Conservation (phyloP, 2,113 vertebrate species). For the Orcinus orca region DNA sequence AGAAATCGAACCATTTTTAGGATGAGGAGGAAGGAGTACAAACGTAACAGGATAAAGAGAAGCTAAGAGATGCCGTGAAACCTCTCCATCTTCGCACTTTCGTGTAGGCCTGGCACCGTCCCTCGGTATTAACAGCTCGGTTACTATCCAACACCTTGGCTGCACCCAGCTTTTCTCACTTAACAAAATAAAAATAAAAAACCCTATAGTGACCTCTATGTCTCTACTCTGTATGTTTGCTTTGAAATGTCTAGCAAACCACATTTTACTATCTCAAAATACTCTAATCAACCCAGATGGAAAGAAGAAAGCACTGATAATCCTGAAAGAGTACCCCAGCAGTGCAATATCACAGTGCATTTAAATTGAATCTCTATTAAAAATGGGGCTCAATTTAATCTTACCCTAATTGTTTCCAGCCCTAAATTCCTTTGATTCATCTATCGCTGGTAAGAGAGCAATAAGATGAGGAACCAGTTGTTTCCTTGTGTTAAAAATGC, state of each 20-base stretch:
- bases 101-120: neutral
- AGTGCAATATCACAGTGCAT: neutral
- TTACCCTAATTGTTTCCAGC: neutral
- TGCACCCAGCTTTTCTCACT: neutral
- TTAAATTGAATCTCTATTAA: slow-evolving; percentile 35
- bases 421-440: neutral
- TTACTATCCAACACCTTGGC: neutral
- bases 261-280: slow-evolving; percentile 5
- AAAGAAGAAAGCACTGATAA: neutral
- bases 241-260: neutral
- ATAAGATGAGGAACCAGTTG: neutral
- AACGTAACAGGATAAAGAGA: neutral
- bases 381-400: neutral
- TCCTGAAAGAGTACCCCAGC: neutral
- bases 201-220: neutral
- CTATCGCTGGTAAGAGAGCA: neutral
- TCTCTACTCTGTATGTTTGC: neutral
- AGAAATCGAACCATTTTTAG: neutral
- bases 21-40: neutral
- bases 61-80: neutral
- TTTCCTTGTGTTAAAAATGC: neutral
- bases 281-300: neutral
- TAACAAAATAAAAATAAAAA: neutral
- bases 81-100: neutral
- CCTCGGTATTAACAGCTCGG: accelerated